A percentile compares a stretch with the other conserved stretches of the same genome.
Evolutionary conservation across 2,797 vertebrate species (phyloP).

Genomic region (Muraenolepis orangiensis): DNA sequence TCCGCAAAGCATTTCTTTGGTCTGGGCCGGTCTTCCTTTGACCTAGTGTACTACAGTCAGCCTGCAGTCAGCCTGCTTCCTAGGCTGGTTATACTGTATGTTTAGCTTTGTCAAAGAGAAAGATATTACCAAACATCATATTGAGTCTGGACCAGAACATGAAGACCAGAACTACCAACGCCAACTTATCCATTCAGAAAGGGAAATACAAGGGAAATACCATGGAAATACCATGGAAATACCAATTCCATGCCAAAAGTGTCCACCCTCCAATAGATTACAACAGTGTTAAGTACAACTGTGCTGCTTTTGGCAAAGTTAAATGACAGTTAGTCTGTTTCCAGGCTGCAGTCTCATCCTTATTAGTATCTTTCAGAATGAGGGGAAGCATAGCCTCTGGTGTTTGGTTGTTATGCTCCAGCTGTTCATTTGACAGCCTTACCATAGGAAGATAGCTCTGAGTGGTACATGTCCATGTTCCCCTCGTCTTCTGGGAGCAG

Average conservation of each 20-base stretch:
- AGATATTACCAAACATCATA: not conserved
- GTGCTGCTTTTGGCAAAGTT: not conserved
- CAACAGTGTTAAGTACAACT: not conserved
- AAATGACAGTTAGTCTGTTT: not conserved
- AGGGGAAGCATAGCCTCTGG: constrained; percentile 22
- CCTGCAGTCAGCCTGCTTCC: not conserved
- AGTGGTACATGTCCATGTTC: constrained; percentile 8
- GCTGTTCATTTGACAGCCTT: constrained; percentile 42
- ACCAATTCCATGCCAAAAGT: too few species aligned
- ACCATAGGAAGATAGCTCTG: constrained; percentile 23
- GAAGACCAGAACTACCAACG: not conserved
- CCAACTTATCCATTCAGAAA: not conserved
- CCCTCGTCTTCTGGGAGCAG: constrained; percentile 7
- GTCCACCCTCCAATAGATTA: not conserved
- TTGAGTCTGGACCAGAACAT: not conserved
- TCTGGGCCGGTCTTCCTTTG: not conserved
- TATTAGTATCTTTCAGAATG: constrained; percentile 45
- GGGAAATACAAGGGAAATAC: too few species aligned
- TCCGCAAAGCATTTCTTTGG: too few species aligned
- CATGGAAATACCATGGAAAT: too few species aligned
- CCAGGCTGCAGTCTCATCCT: constrained; percentile 21
- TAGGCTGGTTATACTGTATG: not conserved
- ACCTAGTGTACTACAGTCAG: too few species aligned
- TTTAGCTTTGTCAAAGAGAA: not conserved
- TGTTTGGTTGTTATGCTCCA: constrained; percentile 31